Evolutionary conservation across 2,888 invertebrate species (phyloP).

Genomic region (Perizoma flavofasciatum): DNA sequence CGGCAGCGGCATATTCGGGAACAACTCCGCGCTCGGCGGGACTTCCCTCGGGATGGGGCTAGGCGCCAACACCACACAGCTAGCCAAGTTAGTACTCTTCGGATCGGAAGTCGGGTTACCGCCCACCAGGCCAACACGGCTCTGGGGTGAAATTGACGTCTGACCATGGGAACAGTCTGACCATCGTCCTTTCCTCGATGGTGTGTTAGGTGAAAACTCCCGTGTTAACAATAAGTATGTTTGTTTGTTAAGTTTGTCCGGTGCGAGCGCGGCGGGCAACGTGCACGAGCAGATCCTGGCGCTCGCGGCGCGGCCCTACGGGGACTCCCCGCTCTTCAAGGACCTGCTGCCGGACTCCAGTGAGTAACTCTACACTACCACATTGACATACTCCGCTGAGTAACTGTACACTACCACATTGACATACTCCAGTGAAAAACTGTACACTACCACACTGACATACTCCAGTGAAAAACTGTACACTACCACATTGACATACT

Average conservation of each 20-base stretch:
- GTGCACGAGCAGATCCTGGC: slow-evolving; percentile 90
- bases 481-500: no score
- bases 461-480: no score
- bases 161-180: no score
- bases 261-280: slow-evolving; percentile 44
- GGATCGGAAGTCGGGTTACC: no score
- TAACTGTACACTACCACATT: no score
- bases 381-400: no score
- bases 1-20: slow-evolving; percentile 68
- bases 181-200: no score
- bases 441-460: no score
- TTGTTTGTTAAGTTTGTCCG: slow-evolving; percentile 34
- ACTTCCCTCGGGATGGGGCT: slow-evolving; percentile 54
- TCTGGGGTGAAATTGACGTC: no score
- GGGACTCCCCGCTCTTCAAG: slow-evolving; percentile 93
- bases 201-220: no score
- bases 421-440: no score
- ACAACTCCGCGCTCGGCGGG: slow-evolving; percentile 52
- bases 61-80: slow-evolving; percentile 37
- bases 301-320: slow-evolving; percentile 92
- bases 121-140: no score
- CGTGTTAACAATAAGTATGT: slow-evolving; percentile 2
- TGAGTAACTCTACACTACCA: slow-evolving; percentile 44
- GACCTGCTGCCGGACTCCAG: slow-evolving; percentile 82
- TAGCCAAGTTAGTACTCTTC: slow-evolving; percentile 50